Evolutionary conservation across 2,113 vertebrate species (phyloP), one percentile per base, ranked within the genome.

Genomic region (Coracopsis vasa): DNA sequence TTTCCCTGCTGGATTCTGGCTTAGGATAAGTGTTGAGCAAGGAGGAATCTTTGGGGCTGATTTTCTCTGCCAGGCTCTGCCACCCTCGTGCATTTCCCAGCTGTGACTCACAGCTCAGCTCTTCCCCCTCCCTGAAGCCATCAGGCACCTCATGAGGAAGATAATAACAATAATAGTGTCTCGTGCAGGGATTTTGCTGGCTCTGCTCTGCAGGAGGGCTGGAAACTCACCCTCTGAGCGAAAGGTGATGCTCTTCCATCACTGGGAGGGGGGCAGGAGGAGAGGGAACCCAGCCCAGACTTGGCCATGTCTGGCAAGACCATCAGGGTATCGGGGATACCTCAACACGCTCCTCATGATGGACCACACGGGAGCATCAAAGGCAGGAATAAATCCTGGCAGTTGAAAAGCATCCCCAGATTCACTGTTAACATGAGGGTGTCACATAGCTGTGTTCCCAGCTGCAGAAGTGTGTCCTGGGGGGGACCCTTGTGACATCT

Each of bases 91-190:
- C 13, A 1, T 86, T 95, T 86, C 82, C 69, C 72, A 80, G 75
- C 64, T 11, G 5, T 90, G 92, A 95, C 80, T 93, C 92, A 95
- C 45, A 61, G 58, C 86, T 91, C 90, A 74, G 48, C 83, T 73
- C 50, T 84, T 88, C 58, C 66, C 47, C 51, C 61, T 91, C 66
- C 70, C 53, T 6, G 3, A 45, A 87, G 64, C 35, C 45, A 35
- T 29, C 88, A 62, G 64, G 73, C 54, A 80, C 44, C 82, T 89
- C 54, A 10, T 3, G 77, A 84, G 78, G 50, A 47, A 80, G 75
- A 51, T 37, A 62, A 41, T 37, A 53, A 17, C 25, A 29, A 3
- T 16, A 60, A 35, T 61, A 33, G 19, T 31, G 27, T 13, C 56
- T 56, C 13, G 53, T 65, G 81, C 42, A 21, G 70, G 61, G 39